Conservation (phyloP, 2,888 invertebrate species). For the Mythimna pallens region DNA sequence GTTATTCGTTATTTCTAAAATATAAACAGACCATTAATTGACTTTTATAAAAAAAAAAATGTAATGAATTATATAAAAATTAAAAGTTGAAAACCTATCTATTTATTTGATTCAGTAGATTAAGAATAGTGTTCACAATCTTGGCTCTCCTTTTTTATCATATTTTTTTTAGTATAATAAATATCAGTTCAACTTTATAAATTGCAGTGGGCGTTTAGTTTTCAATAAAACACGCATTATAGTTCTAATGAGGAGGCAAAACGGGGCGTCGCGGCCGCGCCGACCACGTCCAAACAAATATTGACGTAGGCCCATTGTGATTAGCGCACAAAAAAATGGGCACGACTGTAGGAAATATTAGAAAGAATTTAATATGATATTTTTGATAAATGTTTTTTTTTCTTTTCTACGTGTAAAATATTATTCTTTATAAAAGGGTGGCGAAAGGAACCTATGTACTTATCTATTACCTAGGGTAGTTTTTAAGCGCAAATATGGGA, state of each 20-base stretch:
- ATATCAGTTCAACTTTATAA: slow-evolving; percentile 57
- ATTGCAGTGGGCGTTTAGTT: slow-evolving; percentile 74
- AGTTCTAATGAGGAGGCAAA: slow-evolving; percentile 78
- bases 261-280: slow-evolving; percentile 73
- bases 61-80: not conserved
- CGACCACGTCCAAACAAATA: slow-evolving; percentile 63
- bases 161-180: slow-evolving; percentile 21
- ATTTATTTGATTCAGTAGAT: not conserved
- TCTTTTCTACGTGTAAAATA: not conserved
- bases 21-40: not conserved
- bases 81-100: too few relatives aligned
- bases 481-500: not conserved
- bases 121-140: not conserved
- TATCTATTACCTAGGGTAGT: too few relatives aligned
- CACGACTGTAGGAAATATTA: slow-evolving; percentile 20
- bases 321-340: slow-evolving; percentile 49
- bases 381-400: slow-evolving; percentile 13
- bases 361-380: slow-evolving; percentile 2
- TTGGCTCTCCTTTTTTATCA: slow-evolving; percentile 7
- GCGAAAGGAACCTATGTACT: not conserved
- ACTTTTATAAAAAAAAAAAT: not conserved
- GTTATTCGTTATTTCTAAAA: not conserved
- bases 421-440: not conserved
- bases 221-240: slow-evolving; percentile 79
- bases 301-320: slow-evolving; percentile 57